Evolutionary conservation across 2,113 vertebrate species (phyloP).

Genomic region (Sigmodon hispidus): DNA sequence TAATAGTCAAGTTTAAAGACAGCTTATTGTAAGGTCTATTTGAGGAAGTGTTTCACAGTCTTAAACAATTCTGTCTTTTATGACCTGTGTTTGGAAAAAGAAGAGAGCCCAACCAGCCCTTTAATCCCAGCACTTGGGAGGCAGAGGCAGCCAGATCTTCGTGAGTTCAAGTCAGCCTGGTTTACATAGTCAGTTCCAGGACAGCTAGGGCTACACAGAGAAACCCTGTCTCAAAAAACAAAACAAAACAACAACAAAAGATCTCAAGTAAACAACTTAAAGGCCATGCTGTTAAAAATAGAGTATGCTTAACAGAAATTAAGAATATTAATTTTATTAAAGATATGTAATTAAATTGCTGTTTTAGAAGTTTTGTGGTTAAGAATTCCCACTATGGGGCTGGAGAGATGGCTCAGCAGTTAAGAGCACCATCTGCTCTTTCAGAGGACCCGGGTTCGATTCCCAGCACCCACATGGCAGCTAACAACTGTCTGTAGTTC

Average conservation of each 20-base stretch:
- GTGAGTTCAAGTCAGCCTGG: not conserved
- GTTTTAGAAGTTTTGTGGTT: not conserved
- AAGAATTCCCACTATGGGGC: not conserved
- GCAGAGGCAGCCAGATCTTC: not conserved
- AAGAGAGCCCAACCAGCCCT: not conserved
- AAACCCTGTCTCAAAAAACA: not conserved
- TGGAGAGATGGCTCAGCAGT: too few relatives aligned
- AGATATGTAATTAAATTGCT: not conserved
- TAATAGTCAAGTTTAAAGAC: not conserved
- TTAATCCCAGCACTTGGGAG: not conserved
- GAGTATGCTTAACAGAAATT: not conserved
- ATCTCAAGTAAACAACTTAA: not conserved
- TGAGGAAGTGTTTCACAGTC: conserved; percentile 38
- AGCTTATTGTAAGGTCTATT: conserved; percentile 26
- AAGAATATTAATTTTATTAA: conserved; percentile 5
- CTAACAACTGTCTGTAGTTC: too few relatives aligned
- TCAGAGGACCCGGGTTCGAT: too few relatives aligned
- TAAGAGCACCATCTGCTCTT: too few relatives aligned
- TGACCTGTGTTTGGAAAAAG: conserved; percentile 1
- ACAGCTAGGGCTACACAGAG: not conserved
- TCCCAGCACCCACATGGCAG: too few relatives aligned
- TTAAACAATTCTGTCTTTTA: not conserved
- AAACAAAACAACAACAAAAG: not conserved
- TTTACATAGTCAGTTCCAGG: not conserved
- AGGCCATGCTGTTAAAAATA: not conserved